Evolutionary conservation across 1,140 invertebrate species (phyloP), one percentile per base, ranked within the genome.

Genomic region (Panagrolaimus sp.): DNA sequence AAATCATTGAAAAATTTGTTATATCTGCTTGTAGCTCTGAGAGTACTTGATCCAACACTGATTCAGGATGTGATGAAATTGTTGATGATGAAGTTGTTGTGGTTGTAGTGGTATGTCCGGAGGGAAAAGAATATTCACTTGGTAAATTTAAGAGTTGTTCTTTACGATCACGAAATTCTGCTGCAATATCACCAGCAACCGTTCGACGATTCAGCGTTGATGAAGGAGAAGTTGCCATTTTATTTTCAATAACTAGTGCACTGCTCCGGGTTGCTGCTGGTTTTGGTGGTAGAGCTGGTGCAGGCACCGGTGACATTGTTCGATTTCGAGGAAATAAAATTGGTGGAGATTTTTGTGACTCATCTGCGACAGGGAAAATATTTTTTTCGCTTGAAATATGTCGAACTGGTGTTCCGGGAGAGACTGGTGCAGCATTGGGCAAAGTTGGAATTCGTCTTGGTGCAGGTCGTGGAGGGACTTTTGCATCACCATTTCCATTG

Each of bases 1-100:
- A 72, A 16, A 66, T 68, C 9, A 82, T 63, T 1, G 79, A 78
- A 47, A 82, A 82, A 31, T 82, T 73, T 3, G 70, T 82, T 0
- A 79, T 63, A 46, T 79, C 78, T 44, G 68, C 42, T 53, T 79
- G 76, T 14, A 79, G 45, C 44, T 78, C 63, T 4, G 66, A 64
- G 7, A 79, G 38, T 8, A 80, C 70, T 27, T 77, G 68, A 14
- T 70, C 67, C 44, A 79, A 51, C n/a, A 65, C 31, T 16, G 48
- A 23, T 13, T 72, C 70, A 9, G 66, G 47, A 16, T 51, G 38
- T 9, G 45, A 53, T 5, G 65, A 53, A 9, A 61, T 48, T 11
- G 65, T 66, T 31, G 48, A 57, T 8, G 53, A 25, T 9, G 53
- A 45, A 45, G 66, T 71, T 43, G 53, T 70, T 38, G 7, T 62